These are phyloP conservation scores for Drosophila bunnanda DNA, from an alignment of 2,888 invertebrate species.

Conservation along the genomic window DNA sequence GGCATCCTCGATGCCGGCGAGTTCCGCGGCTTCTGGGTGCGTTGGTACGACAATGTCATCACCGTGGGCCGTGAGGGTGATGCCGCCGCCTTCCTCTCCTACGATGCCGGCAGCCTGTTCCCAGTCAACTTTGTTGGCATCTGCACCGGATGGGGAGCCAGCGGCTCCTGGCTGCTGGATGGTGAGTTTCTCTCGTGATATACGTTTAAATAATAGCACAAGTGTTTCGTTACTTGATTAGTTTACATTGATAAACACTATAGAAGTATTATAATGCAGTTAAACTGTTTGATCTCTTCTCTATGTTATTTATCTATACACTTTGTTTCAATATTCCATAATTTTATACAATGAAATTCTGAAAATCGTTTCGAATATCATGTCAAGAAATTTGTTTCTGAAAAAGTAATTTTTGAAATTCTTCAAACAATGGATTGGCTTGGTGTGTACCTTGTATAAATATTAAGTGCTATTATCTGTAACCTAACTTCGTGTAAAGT, in stretches of 20 bases:
- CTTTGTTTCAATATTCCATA: background rate
- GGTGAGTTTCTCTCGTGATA: conserved; percentile 85
- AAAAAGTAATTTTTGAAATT: background rate
- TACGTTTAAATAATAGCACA: conserved; percentile 7
- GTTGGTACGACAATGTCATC: conserved; percentile 89
- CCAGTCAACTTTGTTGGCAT: conserved; percentile 91
- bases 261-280: background rate
- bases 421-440: background rate
- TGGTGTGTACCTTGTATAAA: background rate
- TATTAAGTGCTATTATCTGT: background rate
- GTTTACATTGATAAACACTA: background rate
- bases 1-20: conserved; percentile 90
- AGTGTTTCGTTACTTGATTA: conserved; percentile 18
- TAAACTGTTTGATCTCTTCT: background rate
- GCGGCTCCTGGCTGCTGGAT: conserved; percentile 92
- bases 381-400: background rate
- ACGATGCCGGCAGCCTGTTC: conserved; percentile 89
- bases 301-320: background rate
- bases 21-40: conserved; percentile 93
- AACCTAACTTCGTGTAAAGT: background rate
- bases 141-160: conserved; percentile 94
- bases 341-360: background rate
- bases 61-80: conserved; percentile 91
- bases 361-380: background rate
- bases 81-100: conserved; percentile 89